A percentile compares a stretch with the other conserved stretches of the same genome.
These are phyloP conservation scores for Corythaeola cristata DNA, from an alignment of 2,113 vertebrate species.

Conservation along the genomic window DNA sequence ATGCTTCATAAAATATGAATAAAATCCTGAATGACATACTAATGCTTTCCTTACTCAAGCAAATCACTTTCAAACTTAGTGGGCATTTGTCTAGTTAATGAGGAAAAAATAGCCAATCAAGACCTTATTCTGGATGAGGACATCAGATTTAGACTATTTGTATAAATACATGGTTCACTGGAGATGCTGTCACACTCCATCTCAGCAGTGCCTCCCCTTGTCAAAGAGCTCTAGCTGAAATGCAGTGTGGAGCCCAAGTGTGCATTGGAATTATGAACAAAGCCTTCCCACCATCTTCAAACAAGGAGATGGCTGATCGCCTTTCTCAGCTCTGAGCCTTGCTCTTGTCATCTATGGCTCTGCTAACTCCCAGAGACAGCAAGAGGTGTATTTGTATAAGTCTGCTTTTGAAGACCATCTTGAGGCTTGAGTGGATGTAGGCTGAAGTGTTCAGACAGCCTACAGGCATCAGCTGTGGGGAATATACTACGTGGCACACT, in stretches of 20 bases:
- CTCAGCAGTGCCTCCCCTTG: neutral
- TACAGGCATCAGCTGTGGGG: neutral
- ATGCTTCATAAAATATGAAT: neutral
- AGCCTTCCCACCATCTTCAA: neutral
- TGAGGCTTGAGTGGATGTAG: neutral
- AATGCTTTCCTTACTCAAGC: neutral
- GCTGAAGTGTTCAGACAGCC: neutral
- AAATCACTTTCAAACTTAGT: neutral
- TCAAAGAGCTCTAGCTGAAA: neutral
- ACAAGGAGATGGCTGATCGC: neutral
- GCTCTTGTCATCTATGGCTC: neutral
- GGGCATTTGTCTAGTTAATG: neutral
- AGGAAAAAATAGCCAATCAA: neutral
- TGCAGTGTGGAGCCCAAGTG: neutral
- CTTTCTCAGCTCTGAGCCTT: neutral
- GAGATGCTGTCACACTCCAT: neutral
- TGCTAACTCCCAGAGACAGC: neutral
- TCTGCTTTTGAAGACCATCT: neutral
- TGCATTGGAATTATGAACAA: neutral
- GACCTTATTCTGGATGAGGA: neutral
- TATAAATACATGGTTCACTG: neutral
- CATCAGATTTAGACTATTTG: neutral
- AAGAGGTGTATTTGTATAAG: neutral
- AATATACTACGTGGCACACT: neutral
- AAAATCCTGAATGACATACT: neutral